Base-by-base conservation (phyloP, 1,140 invertebrate genomes). In the Varroa destructor region DNA sequence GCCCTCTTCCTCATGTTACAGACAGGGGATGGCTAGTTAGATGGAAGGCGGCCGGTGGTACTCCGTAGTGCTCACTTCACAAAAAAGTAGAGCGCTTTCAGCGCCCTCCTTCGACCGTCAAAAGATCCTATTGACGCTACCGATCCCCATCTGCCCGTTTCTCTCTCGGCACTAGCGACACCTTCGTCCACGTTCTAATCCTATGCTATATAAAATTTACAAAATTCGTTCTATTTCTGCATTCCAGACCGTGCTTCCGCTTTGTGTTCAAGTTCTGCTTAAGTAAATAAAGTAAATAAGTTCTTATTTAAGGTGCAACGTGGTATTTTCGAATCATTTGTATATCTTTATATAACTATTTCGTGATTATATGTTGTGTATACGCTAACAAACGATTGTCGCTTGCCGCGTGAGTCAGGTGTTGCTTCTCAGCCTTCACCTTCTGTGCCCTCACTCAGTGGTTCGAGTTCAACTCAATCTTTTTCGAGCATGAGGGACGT, bases 21-120 rank as follows among this genome's bases (percentile, higher is more conserved):
- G 3, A 14, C 36, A 40, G 61, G 61, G 40, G 61, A 67, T 12
- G 61, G 46, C 14, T 12, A 67, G 12, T 67, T 40, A 67, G 40
- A 36, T 40, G 40, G 61, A 12, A 14, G n/a, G 61, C 46, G 2
- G 61, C 40, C 40, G 12, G 36, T 37, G 40, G 61, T 40, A 40
- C 37, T 67, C 61, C 40, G 61, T 67, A 67, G 61, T 67, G 61
- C 61, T 67, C 61, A 67, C 61, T 67, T 67, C 8, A 40, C 46
- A 36, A 40, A 46, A 67, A 14, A 36, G 37, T 67, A 43, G 61
- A 67, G 61, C 61, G 61, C 61, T 67, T 67, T 37, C 61, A 67
- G 61, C 61, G 61, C 61, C 61, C 12, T 67, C 61, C 61, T 67
- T 67, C 61, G 61, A 67, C 61, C 61, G 61, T 67, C 40, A 67